Base-by-base conservation (phyloP, 2,888 invertebrate genomes). In the Norana najaformis region DNA sequence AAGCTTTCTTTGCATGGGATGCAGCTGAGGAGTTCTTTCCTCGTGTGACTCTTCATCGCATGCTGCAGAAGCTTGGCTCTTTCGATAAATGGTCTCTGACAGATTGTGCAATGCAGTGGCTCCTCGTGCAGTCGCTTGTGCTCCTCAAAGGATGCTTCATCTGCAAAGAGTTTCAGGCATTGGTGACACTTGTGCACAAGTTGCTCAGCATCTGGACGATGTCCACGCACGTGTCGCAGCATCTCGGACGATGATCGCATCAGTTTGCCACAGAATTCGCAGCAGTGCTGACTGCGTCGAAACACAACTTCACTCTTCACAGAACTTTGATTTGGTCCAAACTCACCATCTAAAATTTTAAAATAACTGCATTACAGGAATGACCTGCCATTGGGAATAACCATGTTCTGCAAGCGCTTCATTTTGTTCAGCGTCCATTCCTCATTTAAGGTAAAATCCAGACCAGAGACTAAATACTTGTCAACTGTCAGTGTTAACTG, bases 211-310 rank as follows among this genome's bases (percentile, higher is more conserved):
- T n/a, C 69, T 13, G 69, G n/a, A n/a, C 69, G 30, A 69, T 69
- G 69, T 1, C 30, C n/a, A 1, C 69, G 69, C 13, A n/a, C n/a
- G 69, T 69, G 69, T n/a, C 69, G 69, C n/a, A 69, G 8, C 69
- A 69, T 69, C 69, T 69, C 69, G 69, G 69, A 69, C n/a, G 69
- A 69, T 8, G 69, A n/a, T n/a, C 69, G 69, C 69, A 69, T 69
- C 69, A 69, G 69, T 69, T 69, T 69, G 69, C 69, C 69, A 69
- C 69, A 69, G 69, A 69, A 69, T 69, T 69, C 69, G 8, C 69
- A 69, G 69, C 69, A 69, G 69, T 69, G 69, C 11, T 11, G 69
- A n/a, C 69, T 69, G 8, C n/a, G 69, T 69, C n/a, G 69, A 69
- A 69, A 69, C 6, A 69, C 69, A 69, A 30, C 8, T 69, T 69